Evolutionary conservation across 2,888 invertebrate genomes (phyloP), one percentile per base, ranked within the genome.

Genomic region (Heteropelma amictum): DNA sequence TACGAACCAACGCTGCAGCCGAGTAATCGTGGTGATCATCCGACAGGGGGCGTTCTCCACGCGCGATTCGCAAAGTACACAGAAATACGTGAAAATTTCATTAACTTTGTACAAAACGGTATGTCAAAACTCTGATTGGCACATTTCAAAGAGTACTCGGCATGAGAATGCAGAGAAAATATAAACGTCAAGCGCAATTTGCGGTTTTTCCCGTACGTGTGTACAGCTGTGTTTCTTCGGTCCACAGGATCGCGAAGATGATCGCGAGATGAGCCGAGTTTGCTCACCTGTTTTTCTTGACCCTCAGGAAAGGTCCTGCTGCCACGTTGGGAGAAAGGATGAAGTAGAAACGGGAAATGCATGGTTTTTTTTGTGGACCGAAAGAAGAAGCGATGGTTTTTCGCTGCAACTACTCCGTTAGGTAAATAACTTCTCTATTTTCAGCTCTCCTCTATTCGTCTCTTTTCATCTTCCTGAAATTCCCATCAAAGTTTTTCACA

Each of bases 351-450:
- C 33, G 10, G 12, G 33, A 17, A 10, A 23, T 21, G 26, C 35
- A 61, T 51, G 53, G 21, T 35, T 35, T 35, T n/a, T 21, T n/a
- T n/a, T n/a, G n/a, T n/a, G 35, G 51, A 51, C 5, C 49, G 26
- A 38, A 26, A 42, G 33, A 42, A 35, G 64, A 42, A 42, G 69
- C 53, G 49, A 73, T 53, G 61, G 67, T 76, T 72, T 76, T 72
- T 72, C 68, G 63, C 67, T 72, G 19, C 30, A 70, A 65, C 64
- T 74, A 74, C 74, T 70, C 70, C 53, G 74, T 65, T 74, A 74
- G 70, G 74, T 74, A 74, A 74, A 74, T 74, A 74, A 42, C 65
- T 40, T 28, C 30, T 42, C 64, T 45, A n/a, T 7, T 30, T 47
- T 40, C 23, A 58, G 30, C 40, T 53, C 35, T 23, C 23, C 47